These are phyloP conservation scores for Galagoides demidoff DNA, from an alignment of 2,797 vertebrate genomes.

Conservation along the genomic window DNA sequence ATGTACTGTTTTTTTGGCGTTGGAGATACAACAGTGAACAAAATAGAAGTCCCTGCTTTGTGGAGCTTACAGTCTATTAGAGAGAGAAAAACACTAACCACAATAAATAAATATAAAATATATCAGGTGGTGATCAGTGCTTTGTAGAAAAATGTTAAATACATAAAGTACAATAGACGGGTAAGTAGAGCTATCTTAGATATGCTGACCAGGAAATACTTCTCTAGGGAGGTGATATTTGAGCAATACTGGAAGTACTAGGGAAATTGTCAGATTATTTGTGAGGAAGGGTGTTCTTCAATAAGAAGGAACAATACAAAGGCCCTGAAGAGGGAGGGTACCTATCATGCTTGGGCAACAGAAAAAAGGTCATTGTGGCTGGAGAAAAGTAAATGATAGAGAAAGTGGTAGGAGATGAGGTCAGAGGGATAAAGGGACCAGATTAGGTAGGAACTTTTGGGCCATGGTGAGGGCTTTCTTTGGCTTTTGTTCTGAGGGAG, in stretches of 20 bases:
- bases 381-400: not conserved
- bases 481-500: slow-evolving; percentile 48
- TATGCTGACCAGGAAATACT: slow-evolving; percentile 46
- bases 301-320: slow-evolving; percentile 55
- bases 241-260: slow-evolving; percentile 8
- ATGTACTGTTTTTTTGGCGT: slow-evolving; percentile 65
- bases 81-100: slow-evolving; percentile 65
- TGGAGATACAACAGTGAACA: slow-evolving; percentile 65
- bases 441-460: not conserved
- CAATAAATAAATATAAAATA: slow-evolving; percentile 66
- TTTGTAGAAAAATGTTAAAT: slow-evolving; percentile 43
- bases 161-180: slow-evolving; percentile 26
- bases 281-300: slow-evolving; percentile 22
- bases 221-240: slow-evolving; percentile 40
- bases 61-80: slow-evolving; percentile 72
- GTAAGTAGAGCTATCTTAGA: slow-evolving; percentile 22
- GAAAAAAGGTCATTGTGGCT: not conserved
- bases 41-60: slow-evolving; percentile 73
- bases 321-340: not conserved
- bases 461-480: not conserved
- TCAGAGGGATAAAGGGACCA: slow-evolving; percentile 9
- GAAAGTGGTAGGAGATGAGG: slow-evolving; percentile 4
- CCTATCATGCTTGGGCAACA: slow-evolving; percentile 32
- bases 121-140: slow-evolving; percentile 47
- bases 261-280: slow-evolving; percentile 48